Percentiles rank a stretch among this genome's conserved stretches.
phyloP scores from a whole-genome alignment of 2,888 invertebrate species.

The Tenthredo scrophulariae region DNA sequence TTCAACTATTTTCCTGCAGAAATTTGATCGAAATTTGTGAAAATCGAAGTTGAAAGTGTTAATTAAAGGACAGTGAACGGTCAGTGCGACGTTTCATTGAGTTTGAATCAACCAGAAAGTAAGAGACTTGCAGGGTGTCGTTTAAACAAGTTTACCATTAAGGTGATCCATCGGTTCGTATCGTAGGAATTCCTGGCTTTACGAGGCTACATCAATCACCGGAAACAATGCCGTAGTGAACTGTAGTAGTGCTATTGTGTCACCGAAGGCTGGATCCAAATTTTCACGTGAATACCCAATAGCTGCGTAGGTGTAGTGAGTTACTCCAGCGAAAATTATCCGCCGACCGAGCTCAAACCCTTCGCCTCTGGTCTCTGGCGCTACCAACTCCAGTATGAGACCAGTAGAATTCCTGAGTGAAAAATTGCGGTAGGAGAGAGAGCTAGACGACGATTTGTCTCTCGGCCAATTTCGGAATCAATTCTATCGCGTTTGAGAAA shows the following conservation, averaged over 20 bases:
- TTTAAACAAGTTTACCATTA: not conserved
- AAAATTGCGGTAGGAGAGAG: not conserved
- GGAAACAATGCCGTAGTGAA: constrained; percentile 6
- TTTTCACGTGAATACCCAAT: constrained; percentile 20
- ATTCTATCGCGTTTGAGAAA: not conserved
- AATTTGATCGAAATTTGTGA: not conserved
- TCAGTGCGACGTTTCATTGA: not conserved
- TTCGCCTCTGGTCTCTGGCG: not conserved
- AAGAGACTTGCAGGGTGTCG: not conserved
- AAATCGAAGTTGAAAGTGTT: not conserved
- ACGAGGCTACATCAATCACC: constrained; percentile 31
- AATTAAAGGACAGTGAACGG: not conserved
- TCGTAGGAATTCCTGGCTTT: not conserved
- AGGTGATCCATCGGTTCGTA: not conserved
- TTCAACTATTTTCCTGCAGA: not conserved
- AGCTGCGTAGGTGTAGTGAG: not conserved
- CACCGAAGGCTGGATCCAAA: not conserved
- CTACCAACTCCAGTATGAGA: not conserved
- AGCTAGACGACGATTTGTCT: not conserved
- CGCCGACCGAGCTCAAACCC: not conserved
- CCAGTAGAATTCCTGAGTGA: not conserved
- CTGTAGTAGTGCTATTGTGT: constrained; percentile 8
- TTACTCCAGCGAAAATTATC: not conserved
- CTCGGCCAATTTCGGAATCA: not conserved
- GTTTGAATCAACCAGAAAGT: not conserved